These are phyloP conservation scores for Galaxea fascicularis DNA, from an alignment of 92 coral and sea anemone species.

Conservation along the genomic window DNA sequence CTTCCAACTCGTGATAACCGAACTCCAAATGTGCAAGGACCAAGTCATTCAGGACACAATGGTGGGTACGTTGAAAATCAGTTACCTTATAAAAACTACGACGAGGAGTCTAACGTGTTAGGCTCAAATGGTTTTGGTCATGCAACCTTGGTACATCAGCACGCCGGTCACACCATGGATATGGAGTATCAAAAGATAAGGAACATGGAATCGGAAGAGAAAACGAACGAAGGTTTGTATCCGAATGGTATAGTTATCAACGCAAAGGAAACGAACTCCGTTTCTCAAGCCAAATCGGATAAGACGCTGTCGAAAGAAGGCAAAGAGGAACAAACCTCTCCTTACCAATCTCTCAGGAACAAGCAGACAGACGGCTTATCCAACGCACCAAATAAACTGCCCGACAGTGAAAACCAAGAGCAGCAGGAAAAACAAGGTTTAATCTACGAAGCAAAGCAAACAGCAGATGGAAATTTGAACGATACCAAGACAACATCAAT, in stretches of 20 bases:
- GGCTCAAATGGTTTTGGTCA: neutral
- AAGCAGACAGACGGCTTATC: neutral
- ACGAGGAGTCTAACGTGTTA: conserved; percentile 36
- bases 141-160: neutral
- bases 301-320: neutral
- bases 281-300: neutral
- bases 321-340: neutral
- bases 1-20: neutral
- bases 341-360: neutral
- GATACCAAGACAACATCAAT: neutral
- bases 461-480: neutral
- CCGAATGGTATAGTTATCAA: neutral
- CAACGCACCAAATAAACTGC: neutral
- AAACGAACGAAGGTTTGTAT: neutral
- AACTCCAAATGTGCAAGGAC: neutral
- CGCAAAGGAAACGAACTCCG: neutral
- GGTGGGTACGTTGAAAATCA: neutral
- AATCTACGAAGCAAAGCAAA: neutral
- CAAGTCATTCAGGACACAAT: neutral
- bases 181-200: neutral
- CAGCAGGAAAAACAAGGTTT: neutral
- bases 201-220: neutral
- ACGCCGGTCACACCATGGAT: neutral
- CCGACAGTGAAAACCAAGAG: neutral
- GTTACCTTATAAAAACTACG: neutral